These are phyloP conservation scores for Crepidodera aurea DNA, from an alignment of 2,888 invertebrate species.

Conservation along the genomic window DNA sequence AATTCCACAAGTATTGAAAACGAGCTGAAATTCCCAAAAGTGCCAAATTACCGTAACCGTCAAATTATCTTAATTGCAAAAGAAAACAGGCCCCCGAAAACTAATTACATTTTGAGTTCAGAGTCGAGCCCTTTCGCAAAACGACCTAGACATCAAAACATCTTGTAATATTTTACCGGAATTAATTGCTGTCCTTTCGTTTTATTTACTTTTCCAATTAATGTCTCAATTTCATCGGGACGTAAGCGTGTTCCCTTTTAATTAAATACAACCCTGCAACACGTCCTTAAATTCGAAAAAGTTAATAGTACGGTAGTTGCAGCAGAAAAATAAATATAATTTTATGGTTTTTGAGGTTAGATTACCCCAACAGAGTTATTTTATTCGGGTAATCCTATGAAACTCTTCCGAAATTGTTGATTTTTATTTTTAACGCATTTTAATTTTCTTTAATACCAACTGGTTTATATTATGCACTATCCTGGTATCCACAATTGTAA, in stretches of 20 bases:
- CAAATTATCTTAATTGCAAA: slow-evolving; percentile 8
- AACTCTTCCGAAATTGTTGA: too few species aligned
- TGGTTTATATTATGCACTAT: too few species aligned
- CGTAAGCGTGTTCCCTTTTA: slow-evolving; percentile 12
- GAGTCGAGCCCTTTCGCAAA: neutral
- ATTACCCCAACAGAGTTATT: too few species aligned
- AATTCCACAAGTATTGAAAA: too few species aligned
- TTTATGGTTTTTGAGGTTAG: too few species aligned
- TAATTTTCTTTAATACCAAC: too few species aligned
- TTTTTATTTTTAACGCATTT: too few species aligned
- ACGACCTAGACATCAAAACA: slow-evolving; percentile 17
- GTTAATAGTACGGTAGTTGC: neutral
- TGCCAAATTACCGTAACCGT: neutral
- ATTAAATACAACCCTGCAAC: slow-evolving; percentile 7
- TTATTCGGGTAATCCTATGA: too few species aligned
- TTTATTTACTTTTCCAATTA: slow-evolving; percentile 30
- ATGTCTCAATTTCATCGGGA: slow-evolving; percentile 21
- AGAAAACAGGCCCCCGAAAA: slow-evolving; percentile 10
- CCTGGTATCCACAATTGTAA: too few species aligned
- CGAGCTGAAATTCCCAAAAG: neutral
- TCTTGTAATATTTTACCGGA: slow-evolving; percentile 25
- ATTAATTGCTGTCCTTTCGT: slow-evolving; percentile 18
- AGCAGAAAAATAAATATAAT: too few species aligned
- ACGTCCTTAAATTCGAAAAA: neutral
- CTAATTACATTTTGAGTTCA: slow-evolving; percentile 15